Base-by-base conservation (phyloP, 2,888 invertebrate genomes). In the Ariolimax columbianus region DNA sequence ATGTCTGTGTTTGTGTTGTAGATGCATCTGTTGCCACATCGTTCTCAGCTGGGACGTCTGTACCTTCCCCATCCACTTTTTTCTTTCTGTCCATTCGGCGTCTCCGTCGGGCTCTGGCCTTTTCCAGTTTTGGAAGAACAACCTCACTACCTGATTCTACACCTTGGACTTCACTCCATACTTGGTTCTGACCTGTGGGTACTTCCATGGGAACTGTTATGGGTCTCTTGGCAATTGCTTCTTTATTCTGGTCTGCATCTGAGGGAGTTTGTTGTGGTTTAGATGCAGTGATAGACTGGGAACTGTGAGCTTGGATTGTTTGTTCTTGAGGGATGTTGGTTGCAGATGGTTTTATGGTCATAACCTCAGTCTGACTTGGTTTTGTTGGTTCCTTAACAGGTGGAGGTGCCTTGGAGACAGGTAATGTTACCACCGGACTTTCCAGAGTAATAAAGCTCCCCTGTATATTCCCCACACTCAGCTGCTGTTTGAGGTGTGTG, bases 101-200 rank as follows among this genome's bases (percentile, higher is more conserved):
- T 6, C 86, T 59, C 0, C 78, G 40, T n/a, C 77, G 73, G 4
- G 83, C 83, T 3, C 84, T 55, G 3, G 83, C 85, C 43, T 86
- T 86, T 70, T 83, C 77, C 33, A 83, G 68, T 23, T 87, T 85
- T n/a, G 79, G 82, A n/a, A 85, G 72, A 30, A 85, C 85, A 38
- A 82, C 85, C 33, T 85, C 85, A 63, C 77, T 81, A 9, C 85
- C 82, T 14, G 81, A 68, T 6, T 85, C 85, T 17, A 82, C 59
- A 19, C 82, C 82, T 59, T 85, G 85, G 26, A 72, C 79, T 68
- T 66, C 80, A 30, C 30, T 72, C 78, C 73, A 73, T 1, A 59
- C 72, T 33, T 70, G 84, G 33, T 6, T 17, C 19, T 36, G 26
- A 4, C 40, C 40, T 36, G 79, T 23, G 55, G 72, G 23, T 33